Conservation (phyloP, 2,888 invertebrate species). For the Apamea sordens region DNA sequence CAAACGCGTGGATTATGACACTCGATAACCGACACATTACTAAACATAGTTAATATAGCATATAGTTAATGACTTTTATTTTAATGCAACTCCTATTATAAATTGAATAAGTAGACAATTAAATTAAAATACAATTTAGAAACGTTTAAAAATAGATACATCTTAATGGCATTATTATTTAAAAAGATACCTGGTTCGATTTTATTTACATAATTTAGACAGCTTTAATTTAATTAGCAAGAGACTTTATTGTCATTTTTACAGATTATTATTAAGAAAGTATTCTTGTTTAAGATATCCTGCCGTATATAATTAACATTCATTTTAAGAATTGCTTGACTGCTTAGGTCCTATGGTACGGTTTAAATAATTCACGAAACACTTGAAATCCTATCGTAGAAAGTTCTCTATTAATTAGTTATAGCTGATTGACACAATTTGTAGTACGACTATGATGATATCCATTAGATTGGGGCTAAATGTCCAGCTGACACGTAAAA, state of each 20-base stretch:
- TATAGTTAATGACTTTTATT: conserved; percentile 2
- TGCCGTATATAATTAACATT: background rate
- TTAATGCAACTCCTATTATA: conserved; percentile 6
- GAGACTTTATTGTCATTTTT: conserved; percentile 3
- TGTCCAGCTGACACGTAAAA: conserved; percentile 55
- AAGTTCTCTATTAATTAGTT: background rate
- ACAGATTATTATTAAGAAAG: conserved; percentile 8
- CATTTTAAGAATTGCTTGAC: background rate
- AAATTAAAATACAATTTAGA: conserved; percentile 18
- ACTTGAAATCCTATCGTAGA: background rate
- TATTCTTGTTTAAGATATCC: background rate
- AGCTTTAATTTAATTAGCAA: conserved; percentile 4
- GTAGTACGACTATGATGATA: conserved; percentile 4
- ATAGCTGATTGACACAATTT: conserved; percentile 16
- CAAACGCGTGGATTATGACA: too few relatives aligned
- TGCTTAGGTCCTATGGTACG: background rate
- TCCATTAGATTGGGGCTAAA: conserved; percentile 29
- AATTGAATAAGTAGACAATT: conserved; percentile 8
- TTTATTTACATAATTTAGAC: conserved; percentile 21
- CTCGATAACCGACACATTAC: too few relatives aligned
- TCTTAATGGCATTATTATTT: conserved; percentile 33
- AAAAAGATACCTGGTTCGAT: background rate
- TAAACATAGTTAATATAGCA: too few relatives aligned
- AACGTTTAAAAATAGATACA: conserved; percentile 24
- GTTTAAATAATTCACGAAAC: background rate